Percentiles rank a stretch among this genome's conserved stretches.
Evolutionary conservation across 1,140 invertebrate species (phyloP).

Genomic region (Eurosta solidaginis): DNA sequence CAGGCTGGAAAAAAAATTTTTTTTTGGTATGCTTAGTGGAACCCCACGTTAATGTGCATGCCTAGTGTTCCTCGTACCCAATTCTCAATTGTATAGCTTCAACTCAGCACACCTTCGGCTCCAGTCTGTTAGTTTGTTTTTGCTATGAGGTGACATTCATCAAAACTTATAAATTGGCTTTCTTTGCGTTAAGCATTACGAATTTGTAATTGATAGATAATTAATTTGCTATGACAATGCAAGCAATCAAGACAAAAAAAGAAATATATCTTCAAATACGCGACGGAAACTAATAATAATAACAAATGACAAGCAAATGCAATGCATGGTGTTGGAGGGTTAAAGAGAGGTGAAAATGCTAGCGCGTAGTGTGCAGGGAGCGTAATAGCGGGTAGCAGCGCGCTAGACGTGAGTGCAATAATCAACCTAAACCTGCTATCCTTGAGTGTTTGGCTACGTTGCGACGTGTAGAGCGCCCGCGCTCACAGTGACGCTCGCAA

Average conservation of each 20-base stretch:
- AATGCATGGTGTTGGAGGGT: not conserved
- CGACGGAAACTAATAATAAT: conserved; percentile 11
- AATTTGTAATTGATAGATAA: conserved; percentile 20
- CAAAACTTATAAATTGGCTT: not conserved
- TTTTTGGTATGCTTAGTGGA: no score
- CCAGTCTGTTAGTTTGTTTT: not conserved
- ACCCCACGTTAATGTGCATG: no score
- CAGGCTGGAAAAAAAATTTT: no score
- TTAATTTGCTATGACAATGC: not conserved
- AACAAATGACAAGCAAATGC: not conserved
- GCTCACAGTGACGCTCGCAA: not conserved
- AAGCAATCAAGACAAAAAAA: not conserved
- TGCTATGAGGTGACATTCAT: not conserved
- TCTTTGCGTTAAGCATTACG: conserved; percentile 3
- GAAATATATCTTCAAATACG: not conserved
- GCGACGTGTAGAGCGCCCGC: not conserved
- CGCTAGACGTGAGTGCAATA: conserved; percentile 14
- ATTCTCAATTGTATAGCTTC: no score
- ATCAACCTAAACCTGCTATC: conserved; percentile 19
- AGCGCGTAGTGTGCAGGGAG: not conserved
- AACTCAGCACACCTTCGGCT: not conserved
- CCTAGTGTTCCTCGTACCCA: no score
- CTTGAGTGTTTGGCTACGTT: conserved; percentile 9
- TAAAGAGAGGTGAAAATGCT: not conserved
- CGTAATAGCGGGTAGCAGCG: not conserved